Conservation (phyloP, 2,888 invertebrate species). For the Ypsolopha scabrella region DNA sequence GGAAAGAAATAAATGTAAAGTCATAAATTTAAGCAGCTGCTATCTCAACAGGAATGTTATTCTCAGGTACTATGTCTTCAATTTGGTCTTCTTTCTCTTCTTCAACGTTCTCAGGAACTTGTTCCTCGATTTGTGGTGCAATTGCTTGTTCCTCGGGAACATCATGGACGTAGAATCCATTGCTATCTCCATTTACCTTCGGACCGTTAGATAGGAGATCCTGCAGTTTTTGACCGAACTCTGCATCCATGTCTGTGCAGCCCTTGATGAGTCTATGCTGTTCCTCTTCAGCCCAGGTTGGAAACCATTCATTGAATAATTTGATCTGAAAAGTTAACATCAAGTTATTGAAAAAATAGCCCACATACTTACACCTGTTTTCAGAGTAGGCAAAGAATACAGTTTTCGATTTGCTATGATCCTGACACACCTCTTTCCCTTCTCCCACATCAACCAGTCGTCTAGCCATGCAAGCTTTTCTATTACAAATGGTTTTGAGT, state of each 20-base stretch:
- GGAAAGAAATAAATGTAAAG: too few relatives aligned
- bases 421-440: too few relatives aligned
- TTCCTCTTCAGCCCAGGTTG: slow-evolving; percentile 81
- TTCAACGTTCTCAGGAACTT: slow-evolving; percentile 13
- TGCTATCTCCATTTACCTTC: slow-evolving; percentile 50
- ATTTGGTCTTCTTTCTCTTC: slow-evolving; percentile 13
- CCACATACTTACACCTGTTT: too few relatives aligned
- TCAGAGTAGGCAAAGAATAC: too few relatives aligned
- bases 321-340: slow-evolving; percentile 70
- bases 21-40: slow-evolving; percentile 32
- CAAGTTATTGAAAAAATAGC: too few relatives aligned
- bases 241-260: slow-evolving; percentile 78
- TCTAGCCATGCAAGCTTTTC: too few relatives aligned
- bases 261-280: slow-evolving; percentile 77
- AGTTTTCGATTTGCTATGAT: too few relatives aligned
- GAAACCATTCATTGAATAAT: slow-evolving; percentile 86
- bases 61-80: slow-evolving; percentile 20
- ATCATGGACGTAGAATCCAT: slow-evolving; percentile 33
- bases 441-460: too few relatives aligned
- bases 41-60: slow-evolving; percentile 48
- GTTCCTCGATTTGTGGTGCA: slow-evolving; percentile 11
- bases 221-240: slow-evolving; percentile 78
- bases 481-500: too few relatives aligned
- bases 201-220: slow-evolving; percentile 46
- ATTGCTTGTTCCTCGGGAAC: slow-evolving; percentile 18